Percentiles rank a stretch among this genome's conserved stretches.
Evolutionary conservation across 2,113 vertebrate species (phyloP).

Genomic region (Sylvia atricapilla): DNA sequence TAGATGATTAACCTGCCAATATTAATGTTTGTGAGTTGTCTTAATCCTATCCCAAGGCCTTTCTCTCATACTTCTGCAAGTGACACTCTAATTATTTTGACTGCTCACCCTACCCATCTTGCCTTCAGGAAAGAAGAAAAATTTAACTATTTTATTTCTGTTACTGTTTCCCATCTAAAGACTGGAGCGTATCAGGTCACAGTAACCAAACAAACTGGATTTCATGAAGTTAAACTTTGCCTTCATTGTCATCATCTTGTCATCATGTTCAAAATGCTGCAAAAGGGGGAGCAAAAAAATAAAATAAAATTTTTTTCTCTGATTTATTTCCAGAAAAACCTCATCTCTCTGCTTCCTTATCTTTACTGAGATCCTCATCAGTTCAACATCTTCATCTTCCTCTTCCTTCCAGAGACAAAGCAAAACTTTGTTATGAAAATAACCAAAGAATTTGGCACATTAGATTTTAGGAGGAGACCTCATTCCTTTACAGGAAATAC

Average conservation of each 20-base stretch:
- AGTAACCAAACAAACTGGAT: background rate
- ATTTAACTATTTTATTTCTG: background rate
- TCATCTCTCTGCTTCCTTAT: conserved; percentile 71
- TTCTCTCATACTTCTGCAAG: background rate
- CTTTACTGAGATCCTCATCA: conserved; percentile 61
- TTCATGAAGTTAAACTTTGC: background rate
- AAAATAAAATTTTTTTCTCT: background rate
- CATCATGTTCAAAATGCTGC: background rate
- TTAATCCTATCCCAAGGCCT: background rate
- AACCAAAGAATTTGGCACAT: conserved; percentile 50
- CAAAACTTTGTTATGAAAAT: conserved; percentile 67
- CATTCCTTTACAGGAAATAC: background rate
- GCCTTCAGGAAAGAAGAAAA: background rate
- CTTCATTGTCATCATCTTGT: background rate
- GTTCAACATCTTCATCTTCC: conserved; percentile 42
- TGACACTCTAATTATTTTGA: background rate
- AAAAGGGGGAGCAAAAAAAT: background rate
- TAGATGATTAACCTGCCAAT: background rate
- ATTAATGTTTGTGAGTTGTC: background rate
- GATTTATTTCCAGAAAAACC: conserved; percentile 21
- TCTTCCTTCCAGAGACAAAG: conserved; percentile 69
- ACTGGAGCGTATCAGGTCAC: background rate
- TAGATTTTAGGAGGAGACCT: conserved; percentile 34
- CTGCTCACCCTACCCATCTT: background rate
- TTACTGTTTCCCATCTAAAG: background rate